Evolutionary conservation across 2,797 vertebrate genomes (phyloP).

Genomic region (Antennarius maculatus): DNA sequence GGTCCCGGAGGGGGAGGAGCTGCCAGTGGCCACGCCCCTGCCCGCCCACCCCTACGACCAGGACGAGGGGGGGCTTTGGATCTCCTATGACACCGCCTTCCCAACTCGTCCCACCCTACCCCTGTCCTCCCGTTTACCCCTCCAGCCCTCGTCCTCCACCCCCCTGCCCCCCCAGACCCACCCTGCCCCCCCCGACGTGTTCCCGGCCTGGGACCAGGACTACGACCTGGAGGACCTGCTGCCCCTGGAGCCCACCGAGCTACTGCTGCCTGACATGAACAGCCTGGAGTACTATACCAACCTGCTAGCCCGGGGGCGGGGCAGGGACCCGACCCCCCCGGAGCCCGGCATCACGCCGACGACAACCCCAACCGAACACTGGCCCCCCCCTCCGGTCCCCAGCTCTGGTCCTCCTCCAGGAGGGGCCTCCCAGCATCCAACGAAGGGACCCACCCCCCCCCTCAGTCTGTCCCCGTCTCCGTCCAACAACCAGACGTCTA

Average conservation of each 20-base stretch:
- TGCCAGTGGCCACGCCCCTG: slow-evolving; percentile 74
- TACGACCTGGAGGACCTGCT: slow-evolving; percentile 74
- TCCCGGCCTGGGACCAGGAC: slow-evolving; percentile 54
- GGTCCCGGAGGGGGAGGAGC: slow-evolving; percentile 79
- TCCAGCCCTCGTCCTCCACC: slow-evolving; percentile 60
- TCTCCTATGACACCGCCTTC: slow-evolving; percentile 84
- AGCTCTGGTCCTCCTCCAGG: slow-evolving; percentile 39
- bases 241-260: slow-evolving; percentile 66
- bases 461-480: slow-evolving; percentile 64
- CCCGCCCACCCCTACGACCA: slow-evolving; percentile 76
- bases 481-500: slow-evolving; percentile 66
- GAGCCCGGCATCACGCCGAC: slow-evolving; percentile 55
- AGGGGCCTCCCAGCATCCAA: slow-evolving; percentile 43
- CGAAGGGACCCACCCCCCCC: slow-evolving; percentile 46
- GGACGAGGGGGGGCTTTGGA: slow-evolving; percentile 60
- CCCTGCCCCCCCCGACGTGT: slow-evolving; percentile 50
- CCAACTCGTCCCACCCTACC: slow-evolving; percentile 83
- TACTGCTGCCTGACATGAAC: slow-evolving; percentile 75
- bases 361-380: slow-evolving; percentile 26
- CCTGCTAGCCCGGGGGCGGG: slow-evolving; percentile 52
- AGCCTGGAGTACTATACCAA: slow-evolving; percentile 78
- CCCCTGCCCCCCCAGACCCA: slow-evolving; percentile 48
- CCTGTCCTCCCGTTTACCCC: slow-evolving; percentile 77
- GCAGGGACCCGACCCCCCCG: slow-evolving; percentile 3
- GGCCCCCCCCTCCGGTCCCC: slow-evolving; percentile 19